Percentiles rank a stretch among this genome's conserved stretches.
Evolutionary conservation across 2,888 invertebrate genomes (phyloP).

Genomic region (Sinotaia quadrata): DNA sequence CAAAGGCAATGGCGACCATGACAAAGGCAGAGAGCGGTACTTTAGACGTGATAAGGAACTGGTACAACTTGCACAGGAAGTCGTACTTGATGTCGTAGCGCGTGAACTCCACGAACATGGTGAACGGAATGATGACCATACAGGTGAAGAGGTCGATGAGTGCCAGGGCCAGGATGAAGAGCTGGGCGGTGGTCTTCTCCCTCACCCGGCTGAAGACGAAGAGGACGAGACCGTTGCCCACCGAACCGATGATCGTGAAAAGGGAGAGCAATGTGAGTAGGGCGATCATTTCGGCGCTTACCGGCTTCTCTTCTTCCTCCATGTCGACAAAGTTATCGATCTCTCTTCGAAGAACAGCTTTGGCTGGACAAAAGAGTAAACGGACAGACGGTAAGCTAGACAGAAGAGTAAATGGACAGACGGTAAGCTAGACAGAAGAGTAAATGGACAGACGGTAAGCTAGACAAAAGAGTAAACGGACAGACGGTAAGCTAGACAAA

Average conservation of each 20-base stretch:
- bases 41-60: slow-evolving; percentile 62
- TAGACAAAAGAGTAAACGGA: too few relatives aligned
- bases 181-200: slow-evolving; percentile 56
- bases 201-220: slow-evolving; percentile 58
- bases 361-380: slow-evolving; percentile 9
- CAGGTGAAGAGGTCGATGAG: slow-evolving; percentile 49
- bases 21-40: slow-evolving; percentile 66
- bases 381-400: too few relatives aligned
- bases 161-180: slow-evolving; percentile 55
- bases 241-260: slow-evolving; percentile 51
- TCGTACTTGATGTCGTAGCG: slow-evolving; percentile 50
- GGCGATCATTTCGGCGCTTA: slow-evolving; percentile 39
- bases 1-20: slow-evolving; percentile 67
- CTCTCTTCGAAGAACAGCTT: background rate
- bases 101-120: slow-evolving; percentile 45
- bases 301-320: slow-evolving; percentile 1
- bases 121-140: slow-evolving; percentile 48
- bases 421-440: too few relatives aligned
- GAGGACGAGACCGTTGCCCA: slow-evolving; percentile 59
- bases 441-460: too few relatives aligned
- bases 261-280: slow-evolving; percentile 47
- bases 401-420: too few relatives aligned
- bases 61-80: slow-evolving; percentile 60
- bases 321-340: slow-evolving; percentile 11
- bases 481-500: too few relatives aligned